Evolutionary conservation across 2,797 vertebrate species (phyloP).

Genomic region (Brotogeris chrysoptera): DNA sequence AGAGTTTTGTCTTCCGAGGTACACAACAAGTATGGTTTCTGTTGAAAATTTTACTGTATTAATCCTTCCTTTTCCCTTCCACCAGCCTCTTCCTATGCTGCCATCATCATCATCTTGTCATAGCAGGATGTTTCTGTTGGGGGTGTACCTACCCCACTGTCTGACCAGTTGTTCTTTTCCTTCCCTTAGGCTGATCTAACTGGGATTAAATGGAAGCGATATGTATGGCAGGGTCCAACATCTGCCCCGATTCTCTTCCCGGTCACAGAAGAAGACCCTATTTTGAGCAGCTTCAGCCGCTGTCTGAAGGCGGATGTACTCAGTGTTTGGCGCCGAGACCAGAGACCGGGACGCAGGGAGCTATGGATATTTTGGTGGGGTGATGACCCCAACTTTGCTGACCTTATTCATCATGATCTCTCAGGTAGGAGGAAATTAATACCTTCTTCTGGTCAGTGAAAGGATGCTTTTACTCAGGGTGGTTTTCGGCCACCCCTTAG

Average conservation of each 20-base stretch:
- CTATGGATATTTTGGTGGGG: constrained; percentile 99
- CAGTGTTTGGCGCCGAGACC: constrained; percentile 94
- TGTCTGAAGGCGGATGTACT: constrained; percentile 96
- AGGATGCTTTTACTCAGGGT: not conserved
- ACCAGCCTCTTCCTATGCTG: not conserved
- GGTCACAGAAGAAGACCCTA: constrained; percentile 97
- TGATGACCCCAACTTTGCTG: constrained; percentile 93
- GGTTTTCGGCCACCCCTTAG: not conserved
- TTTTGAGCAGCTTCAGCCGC: constrained; percentile 98
- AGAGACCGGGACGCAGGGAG: constrained; percentile 92
- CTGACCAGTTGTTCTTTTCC: not conserved
- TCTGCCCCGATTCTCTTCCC: constrained; percentile 96
- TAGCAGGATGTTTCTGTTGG: not conserved
- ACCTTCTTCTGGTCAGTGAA: not conserved
- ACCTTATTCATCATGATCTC: constrained; percentile 96
- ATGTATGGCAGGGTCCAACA: constrained; percentile 95
- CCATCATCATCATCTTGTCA: not conserved
- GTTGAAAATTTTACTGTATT: not conserved
- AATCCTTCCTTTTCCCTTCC: not conserved
- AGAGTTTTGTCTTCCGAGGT: not conserved
- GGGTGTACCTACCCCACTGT: not conserved
- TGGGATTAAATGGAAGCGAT: constrained; percentile 99
- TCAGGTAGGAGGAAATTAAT: constrained; percentile 78
- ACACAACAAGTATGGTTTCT: accelerated
- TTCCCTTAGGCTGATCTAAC: constrained; percentile 92